Base-by-base conservation (phyloP, 2,113 vertebrate genomes). In the Illadopsis cleaveri region DNA sequence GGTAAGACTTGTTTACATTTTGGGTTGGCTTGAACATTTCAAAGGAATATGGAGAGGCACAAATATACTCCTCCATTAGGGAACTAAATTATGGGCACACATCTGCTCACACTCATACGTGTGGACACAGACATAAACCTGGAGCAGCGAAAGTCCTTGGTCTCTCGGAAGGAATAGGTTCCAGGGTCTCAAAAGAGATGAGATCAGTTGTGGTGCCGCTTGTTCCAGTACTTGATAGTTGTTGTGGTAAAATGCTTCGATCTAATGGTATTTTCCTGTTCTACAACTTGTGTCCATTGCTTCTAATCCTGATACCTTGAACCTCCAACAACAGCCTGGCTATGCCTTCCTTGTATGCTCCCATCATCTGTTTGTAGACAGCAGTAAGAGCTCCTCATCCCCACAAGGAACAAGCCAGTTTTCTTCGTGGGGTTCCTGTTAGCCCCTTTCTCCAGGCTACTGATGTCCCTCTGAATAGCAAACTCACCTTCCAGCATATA, bases 81-180 rank as follows among this genome's bases (percentile, higher is more conserved):
- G 24, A 40, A 24, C 25, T 70, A n/a, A 48, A 69, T 64, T 58
- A 30, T 2, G 7, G 38, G 9, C 11, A 9, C 6, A 0, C 9
- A 2, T 42, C 27, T 68, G 40, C 0, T 5, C 6, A 23, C 7
- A 6, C 15, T 47, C 11, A 10, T 50, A 48, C 0, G 0, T 37
- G 42, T 23, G 61, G 58, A 25, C 22, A 4, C 19, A 6, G 2
- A 5, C 0, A 1, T 56, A 64, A 48, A 47, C 15, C 37, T 61
- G 73, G 28, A 81, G 10, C n/a, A 77, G 22, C 9, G 5, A 7
- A 61, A 57, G n/a, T 53, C 12, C 35, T 65, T 37, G 22, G n/a
- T 10, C 15, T 72, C 30, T 44, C 40, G 40, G 37, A 72, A 38
- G 17, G 11, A 56, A 2, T 5, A 40, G 7, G 6, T 56, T 73